phyloP scores from a whole-genome alignment of 2,888 invertebrate species.

The Achlya flavicornis region DNA sequence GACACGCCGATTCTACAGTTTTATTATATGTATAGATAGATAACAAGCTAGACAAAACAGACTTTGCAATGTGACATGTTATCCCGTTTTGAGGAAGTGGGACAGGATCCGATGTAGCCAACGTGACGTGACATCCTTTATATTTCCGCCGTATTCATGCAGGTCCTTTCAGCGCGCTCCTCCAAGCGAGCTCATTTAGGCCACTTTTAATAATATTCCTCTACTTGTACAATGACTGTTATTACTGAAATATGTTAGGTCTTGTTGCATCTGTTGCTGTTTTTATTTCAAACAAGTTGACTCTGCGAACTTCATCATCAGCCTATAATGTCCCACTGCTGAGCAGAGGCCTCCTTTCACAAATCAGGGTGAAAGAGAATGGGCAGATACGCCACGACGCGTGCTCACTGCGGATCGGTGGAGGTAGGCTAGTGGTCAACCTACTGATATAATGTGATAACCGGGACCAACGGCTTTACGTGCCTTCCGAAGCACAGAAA shows the following conservation, averaged over 20 bases:
- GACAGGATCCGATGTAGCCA: slow-evolving; percentile 30
- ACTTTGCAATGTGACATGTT: slow-evolving; percentile 15
- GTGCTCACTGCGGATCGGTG: no score
- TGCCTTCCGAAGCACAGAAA: no score
- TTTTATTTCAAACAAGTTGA: neutral
- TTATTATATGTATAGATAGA: no score
- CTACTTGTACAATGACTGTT: neutral
- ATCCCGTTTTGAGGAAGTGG: slow-evolving; percentile 17
- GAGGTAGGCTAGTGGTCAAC: no score
- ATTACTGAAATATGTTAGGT: slow-evolving; percentile 3
- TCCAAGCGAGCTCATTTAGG: slow-evolving; percentile 34
- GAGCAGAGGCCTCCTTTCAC: no score
- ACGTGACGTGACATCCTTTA: slow-evolving; percentile 27
- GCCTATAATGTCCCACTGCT: no score
- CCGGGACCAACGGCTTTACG: no score
- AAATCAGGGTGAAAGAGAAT: no score
- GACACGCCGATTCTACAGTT: no score
- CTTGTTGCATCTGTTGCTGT: neutral
- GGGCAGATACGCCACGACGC: no score
- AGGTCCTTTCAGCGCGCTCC: slow-evolving; percentile 32
- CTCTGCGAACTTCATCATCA: no score
- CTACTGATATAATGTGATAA: no score
- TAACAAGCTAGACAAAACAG: neutral
- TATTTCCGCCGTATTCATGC: slow-evolving; percentile 23
- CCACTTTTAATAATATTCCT: slow-evolving; percentile 31